Evolutionary conservation across 2,888 invertebrate genomes (phyloP).

Genomic region (Lochmaea capreae): DNA sequence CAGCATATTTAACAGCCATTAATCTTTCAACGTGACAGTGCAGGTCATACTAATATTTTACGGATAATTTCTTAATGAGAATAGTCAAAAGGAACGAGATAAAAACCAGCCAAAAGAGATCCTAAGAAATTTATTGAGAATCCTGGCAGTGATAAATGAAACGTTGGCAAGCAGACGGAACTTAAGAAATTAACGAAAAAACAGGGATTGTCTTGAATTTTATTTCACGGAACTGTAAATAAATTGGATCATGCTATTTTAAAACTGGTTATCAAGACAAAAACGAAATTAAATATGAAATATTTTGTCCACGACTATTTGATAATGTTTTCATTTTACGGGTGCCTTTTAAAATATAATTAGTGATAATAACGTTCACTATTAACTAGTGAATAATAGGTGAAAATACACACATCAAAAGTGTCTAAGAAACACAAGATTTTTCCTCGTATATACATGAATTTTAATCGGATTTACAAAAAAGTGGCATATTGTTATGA

Average conservation of each 20-base stretch:
- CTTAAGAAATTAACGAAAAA: conserved; percentile 5
- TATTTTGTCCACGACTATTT: background rate
- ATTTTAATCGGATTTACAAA: too few relatives aligned
- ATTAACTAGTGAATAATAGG: too few relatives aligned
- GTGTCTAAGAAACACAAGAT: too few relatives aligned
- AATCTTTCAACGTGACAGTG: conserved; percentile 5
- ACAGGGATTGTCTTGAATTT: background rate
- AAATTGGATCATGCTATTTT: background rate
- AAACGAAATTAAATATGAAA: background rate
- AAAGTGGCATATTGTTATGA: too few relatives aligned
- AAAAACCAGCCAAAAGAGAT: conserved; percentile 1
- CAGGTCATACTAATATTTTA: conserved; percentile 10
- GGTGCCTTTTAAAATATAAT: too few relatives aligned
- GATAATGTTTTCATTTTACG: too few relatives aligned
- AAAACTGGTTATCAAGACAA: background rate
- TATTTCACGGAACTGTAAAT: background rate
- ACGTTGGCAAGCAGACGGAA: background rate
- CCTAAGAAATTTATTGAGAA: conserved; percentile 16
- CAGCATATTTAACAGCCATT: background rate
- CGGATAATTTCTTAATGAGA: conserved; percentile 15
- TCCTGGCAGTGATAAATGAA: conserved; percentile 9
- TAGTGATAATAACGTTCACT: too few relatives aligned
- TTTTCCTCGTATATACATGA: too few relatives aligned
- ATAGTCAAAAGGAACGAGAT: conserved; percentile 10
- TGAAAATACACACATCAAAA: too few relatives aligned